Evolutionary conservation across 2,797 vertebrate genomes (phyloP).

Genomic region (Gorsachius magnificus): DNA sequence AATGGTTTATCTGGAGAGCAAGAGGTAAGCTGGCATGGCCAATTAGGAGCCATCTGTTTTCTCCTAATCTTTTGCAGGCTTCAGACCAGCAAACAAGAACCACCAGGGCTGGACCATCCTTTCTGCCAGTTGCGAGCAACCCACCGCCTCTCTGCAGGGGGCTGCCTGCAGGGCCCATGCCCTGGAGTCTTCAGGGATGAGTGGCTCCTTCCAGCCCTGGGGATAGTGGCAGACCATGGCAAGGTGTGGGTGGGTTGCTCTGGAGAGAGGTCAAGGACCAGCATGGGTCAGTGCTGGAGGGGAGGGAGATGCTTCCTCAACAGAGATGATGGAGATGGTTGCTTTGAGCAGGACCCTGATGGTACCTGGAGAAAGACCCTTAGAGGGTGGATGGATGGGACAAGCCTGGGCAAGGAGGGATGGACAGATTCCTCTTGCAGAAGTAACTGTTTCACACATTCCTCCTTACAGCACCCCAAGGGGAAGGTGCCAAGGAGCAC

Average conservation of each 20-base stretch:
- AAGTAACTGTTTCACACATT: background rate
- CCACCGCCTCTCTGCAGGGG: accelerated
- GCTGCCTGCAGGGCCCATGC: background rate
- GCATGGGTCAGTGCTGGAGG: background rate
- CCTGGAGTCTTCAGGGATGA: background rate
- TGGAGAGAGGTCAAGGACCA: background rate
- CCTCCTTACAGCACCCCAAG: background rate
- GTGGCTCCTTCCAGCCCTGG: background rate
- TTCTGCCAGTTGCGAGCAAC: background rate
- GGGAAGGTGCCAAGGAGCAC: background rate
- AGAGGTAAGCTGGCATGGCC: conserved; percentile 27
- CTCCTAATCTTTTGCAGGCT: conserved; percentile 24
- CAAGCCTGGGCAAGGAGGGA: background rate
- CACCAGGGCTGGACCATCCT: background rate
- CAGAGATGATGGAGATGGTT: background rate
- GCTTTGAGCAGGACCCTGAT: background rate
- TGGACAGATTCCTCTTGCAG: background rate
- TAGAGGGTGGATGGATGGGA: background rate
- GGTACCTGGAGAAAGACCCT: background rate
- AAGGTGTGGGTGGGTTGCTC: background rate
- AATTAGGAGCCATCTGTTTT: conserved; percentile 62
- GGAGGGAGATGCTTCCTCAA: background rate
- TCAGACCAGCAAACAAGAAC: background rate
- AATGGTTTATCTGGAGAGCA: conserved; percentile 26
- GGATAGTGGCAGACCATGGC: accelerated